Conservation (phyloP, 2,888 invertebrate species). For the Nemurella pictetii region DNA sequence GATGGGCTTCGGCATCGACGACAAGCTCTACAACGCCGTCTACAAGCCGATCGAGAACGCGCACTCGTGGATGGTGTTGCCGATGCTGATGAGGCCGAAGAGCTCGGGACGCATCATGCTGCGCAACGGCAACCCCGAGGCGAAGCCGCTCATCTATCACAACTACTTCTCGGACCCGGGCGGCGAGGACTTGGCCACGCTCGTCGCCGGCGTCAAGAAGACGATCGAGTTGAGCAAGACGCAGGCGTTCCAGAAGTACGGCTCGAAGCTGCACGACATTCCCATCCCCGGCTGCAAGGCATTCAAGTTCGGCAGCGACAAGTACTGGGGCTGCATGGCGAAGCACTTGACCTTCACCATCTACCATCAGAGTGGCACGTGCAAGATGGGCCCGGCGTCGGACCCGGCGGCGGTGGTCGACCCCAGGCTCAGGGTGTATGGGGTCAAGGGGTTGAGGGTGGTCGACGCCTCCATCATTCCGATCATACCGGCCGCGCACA, state of each 20-base stretch:
- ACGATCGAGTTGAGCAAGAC: constrained; percentile 55
- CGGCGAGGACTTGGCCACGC: constrained; percentile 46
- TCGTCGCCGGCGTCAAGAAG: constrained; percentile 58
- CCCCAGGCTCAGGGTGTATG: constrained; percentile 64
- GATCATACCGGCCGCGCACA: constrained; percentile 73
- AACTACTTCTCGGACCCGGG: constrained; percentile 73
- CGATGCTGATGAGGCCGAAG: constrained; percentile 71
- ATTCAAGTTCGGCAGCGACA: constrained; percentile 63
- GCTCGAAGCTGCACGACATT: constrained; percentile 58
- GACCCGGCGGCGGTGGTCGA: constrained; percentile 68
- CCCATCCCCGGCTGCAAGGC: constrained; percentile 61
- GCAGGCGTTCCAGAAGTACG: constrained; percentile 59
- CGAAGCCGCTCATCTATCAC: constrained; percentile 73
- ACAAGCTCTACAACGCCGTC: constrained; percentile 52
- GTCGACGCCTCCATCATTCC: constrained; percentile 83
- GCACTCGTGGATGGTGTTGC: constrained; percentile 58
- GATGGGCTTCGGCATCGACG: constrained; percentile 49
- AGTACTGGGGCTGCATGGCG: constrained; percentile 69
- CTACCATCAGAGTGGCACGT: constrained; percentile 69
- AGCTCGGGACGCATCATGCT: constrained; percentile 70
- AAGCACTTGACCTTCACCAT: constrained; percentile 69
- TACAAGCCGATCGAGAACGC: constrained; percentile 53
- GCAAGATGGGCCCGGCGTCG: constrained; percentile 64
- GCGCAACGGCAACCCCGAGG: constrained; percentile 69
- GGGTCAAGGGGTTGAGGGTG: constrained; percentile 68